Evolutionary conservation across 2,888 invertebrate species (phyloP).

Genomic region (Drosophila ezoana): DNA sequence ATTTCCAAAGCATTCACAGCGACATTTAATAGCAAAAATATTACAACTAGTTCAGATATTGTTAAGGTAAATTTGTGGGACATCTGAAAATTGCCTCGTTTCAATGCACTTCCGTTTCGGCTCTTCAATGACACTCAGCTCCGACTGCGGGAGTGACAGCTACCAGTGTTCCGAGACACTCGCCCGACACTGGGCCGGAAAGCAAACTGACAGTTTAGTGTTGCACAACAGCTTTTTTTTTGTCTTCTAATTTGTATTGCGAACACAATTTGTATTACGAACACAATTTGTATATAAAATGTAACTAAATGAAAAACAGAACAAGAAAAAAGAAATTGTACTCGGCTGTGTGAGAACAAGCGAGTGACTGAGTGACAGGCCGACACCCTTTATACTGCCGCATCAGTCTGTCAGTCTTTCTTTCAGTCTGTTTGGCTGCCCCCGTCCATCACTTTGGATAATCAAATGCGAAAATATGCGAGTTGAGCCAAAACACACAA

Average conservation of each 20-base stretch:
- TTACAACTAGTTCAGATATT: neutral
- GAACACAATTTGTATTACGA: constrained; percentile 45
- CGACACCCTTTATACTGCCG: constrained; percentile 64
- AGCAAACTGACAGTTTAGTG: constrained; percentile 70
- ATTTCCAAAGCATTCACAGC: too few relatives aligned
- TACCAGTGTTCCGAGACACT: constrained; percentile 33
- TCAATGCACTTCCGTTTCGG: constrained; percentile 53
- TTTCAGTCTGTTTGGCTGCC: constrained; percentile 50
- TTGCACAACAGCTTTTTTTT: constrained; percentile 52
- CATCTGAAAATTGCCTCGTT: neutral
- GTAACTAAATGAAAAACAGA: constrained; percentile 5
- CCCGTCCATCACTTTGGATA: constrained; percentile 76
- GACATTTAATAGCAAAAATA: neutral
- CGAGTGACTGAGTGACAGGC: constrained; percentile 67
- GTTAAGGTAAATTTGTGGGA: constrained; percentile 6
- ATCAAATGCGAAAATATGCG: constrained; percentile 82
- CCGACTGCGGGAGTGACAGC: constrained; percentile 53
- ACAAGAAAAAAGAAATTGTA: constrained; percentile 30
- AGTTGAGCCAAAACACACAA: constrained; percentile 56
- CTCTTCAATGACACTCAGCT: constrained; percentile 27
- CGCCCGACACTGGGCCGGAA: constrained; percentile 45
- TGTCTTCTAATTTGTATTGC: constrained; percentile 41
- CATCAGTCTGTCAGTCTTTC: constrained; percentile 23
- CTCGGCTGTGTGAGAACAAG: constrained; percentile 20
- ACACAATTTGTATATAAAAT: constrained; percentile 29